Percentiles rank a stretch among this genome's conserved stretches.
phyloP scores from a whole-genome alignment of 23 tunicate species.

The Halocynthia aurantium region DNA sequence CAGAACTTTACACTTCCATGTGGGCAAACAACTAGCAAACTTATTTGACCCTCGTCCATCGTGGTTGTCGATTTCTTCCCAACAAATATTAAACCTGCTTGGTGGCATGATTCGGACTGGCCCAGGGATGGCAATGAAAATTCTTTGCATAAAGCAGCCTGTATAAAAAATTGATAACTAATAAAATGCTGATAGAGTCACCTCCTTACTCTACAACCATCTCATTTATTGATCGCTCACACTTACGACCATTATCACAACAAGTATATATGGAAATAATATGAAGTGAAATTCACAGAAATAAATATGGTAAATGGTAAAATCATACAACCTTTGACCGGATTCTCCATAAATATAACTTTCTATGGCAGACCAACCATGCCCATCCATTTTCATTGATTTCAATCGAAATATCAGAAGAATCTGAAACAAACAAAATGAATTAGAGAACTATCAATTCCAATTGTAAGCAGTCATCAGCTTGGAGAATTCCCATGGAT shows the following conservation, averaged over 20 bases:
- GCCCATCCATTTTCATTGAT: constrained; percentile 76
- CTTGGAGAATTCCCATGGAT: neutral
- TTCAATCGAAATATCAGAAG: constrained; percentile 22
- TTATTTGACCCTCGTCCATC: constrained; percentile 13
- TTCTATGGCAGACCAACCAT: constrained; percentile 32
- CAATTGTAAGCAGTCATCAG: neutral
- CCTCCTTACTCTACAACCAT: neutral
- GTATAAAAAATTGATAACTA: constrained; percentile 1
- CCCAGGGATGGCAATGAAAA: constrained; percentile 28
- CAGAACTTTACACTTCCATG: constrained; percentile 37
- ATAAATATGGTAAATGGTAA: constrained; percentile 1
- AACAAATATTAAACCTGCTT: constrained; percentile 32
- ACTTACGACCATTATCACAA: neutral
- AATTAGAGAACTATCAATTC: neutral
- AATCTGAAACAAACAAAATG: constrained; percentile 10
- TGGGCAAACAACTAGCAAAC: constrained; percentile 38
- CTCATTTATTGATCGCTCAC: neutral
- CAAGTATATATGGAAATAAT: neutral
- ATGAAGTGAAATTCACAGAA: neutral
- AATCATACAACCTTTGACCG: constrained; percentile 7
- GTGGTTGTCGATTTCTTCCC: constrained; percentile 6
- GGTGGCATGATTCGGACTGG: constrained; percentile 1
- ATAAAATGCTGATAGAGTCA: neutral
- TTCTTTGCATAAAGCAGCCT: constrained; percentile 65
- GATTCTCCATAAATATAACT: constrained; percentile 61